Conservation (phyloP, 1,140 invertebrate genomes). For the Maniola jurtina region DNA sequence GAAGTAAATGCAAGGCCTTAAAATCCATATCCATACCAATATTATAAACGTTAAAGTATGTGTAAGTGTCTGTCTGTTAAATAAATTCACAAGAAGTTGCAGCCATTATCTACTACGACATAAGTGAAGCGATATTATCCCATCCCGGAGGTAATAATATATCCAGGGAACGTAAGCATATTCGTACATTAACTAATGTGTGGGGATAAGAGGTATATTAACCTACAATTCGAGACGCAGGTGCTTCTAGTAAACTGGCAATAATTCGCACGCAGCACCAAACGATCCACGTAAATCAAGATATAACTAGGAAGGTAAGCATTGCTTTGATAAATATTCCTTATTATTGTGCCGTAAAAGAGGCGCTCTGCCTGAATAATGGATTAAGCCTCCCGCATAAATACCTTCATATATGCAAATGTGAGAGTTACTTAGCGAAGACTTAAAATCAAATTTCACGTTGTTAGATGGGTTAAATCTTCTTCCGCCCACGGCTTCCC, state of each 20-base stretch:
- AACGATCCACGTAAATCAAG: slow-evolving; percentile 53
- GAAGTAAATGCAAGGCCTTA: too few species aligned
- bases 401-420: slow-evolving; percentile 25
- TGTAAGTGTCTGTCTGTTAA: too few species aligned
- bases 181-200: slow-evolving; percentile 2
- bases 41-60: too few species aligned
- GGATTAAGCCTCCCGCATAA: slow-evolving; percentile 21
- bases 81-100: too few species aligned
- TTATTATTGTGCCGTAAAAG: slow-evolving; percentile 45
- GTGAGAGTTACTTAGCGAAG: slow-evolving; percentile 16
- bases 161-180: neutral
- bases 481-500: neutral
- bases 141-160: neutral
- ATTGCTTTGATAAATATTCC: slow-evolving; percentile 57
- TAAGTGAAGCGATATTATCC: neutral
- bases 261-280: slow-evolving; percentile 52
- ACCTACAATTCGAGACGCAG: slow-evolving; percentile 42
- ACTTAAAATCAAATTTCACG: slow-evolving; percentile 16
- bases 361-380: slow-evolving; percentile 22
- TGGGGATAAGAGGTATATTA: slow-evolving; percentile 36
- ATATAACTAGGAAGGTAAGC: slow-evolving; percentile 37
- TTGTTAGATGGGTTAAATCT: slow-evolving; percentile 4
- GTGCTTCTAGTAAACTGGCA: slow-evolving; percentile 40
- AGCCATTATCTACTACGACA: neutral
- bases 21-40: too few species aligned